phyloP scores from a whole-genome alignment of 2,888 invertebrate species.

The Caenorhabditis afra region DNA sequence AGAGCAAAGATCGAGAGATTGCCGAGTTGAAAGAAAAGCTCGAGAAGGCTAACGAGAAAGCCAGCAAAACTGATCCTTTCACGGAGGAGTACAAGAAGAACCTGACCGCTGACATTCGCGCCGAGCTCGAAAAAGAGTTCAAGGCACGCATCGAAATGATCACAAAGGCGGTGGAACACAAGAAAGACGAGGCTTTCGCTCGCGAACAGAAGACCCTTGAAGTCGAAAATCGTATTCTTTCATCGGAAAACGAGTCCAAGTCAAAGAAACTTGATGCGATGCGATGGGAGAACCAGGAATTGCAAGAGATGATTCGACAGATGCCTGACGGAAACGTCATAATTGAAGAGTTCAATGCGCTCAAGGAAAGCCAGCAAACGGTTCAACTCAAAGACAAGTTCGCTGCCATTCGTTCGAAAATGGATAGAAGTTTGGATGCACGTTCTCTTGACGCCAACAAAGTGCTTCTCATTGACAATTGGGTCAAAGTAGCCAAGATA shows the following conservation, averaged over 20 bases:
- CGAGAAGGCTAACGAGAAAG: constrained; percentile 62
- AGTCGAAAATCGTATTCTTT: constrained; percentile 62
- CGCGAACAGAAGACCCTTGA: constrained; percentile 71
- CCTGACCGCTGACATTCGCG: constrained; percentile 58
- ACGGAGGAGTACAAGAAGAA: constrained; percentile 59
- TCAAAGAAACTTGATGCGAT: constrained; percentile 39
- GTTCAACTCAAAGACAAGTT: constrained; percentile 31
- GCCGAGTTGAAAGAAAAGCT: constrained; percentile 58
- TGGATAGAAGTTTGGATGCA: constrained; percentile 24
- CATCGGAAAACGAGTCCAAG: constrained; percentile 61
- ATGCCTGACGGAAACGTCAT: constrained; percentile 38
- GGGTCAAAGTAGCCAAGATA: constrained; percentile 29
- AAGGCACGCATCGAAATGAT: constrained; percentile 71
- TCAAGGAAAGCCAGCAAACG: constrained; percentile 37
- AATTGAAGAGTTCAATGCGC: constrained; percentile 32
- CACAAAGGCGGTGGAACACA: constrained; percentile 73
- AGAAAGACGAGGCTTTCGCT: constrained; percentile 71
- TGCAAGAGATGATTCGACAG: constrained; percentile 27
- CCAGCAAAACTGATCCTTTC: constrained; percentile 51
- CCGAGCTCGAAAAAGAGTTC: constrained; percentile 68
- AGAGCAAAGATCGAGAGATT: constrained; percentile 64
- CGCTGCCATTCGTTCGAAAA: constrained; percentile 29
- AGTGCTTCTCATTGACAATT: constrained; percentile 30
- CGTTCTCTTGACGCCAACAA: constrained; percentile 30
- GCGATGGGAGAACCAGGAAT: constrained; percentile 18